Evolutionary conservation across 37 sponge, comb jelly and placozoan genomes (phyloP), one percentile per base, ranked within the genome.

Genomic region (Theonella swinhoei): DNA sequence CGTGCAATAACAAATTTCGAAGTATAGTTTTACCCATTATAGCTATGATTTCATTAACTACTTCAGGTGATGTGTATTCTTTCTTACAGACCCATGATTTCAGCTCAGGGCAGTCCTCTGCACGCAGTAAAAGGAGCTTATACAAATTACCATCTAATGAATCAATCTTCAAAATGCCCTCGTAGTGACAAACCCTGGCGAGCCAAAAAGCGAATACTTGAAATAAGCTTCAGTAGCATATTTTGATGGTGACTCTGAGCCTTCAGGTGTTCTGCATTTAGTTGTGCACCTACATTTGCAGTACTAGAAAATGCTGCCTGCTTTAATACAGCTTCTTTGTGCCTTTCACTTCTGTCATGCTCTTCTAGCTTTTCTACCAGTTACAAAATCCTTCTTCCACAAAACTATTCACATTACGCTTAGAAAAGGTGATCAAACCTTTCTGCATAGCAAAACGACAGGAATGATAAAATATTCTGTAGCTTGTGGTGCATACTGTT

Each of bases 261-360:
- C n/a, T 47, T 47, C 7, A 47, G 54, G 11, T 47, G 54, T n/a
- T n/a, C n/a, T 47, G 54, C 54, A 47, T 14, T 17, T 14, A 47
- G 54, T 14, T 47, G 54, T 47, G 54, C 54, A 47, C 14, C 54
- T 47, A 47, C 54, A 7, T 14, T 47, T 17, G 14, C 54, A 47
- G 11, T 14, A 47, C 54, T 47, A 14, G 54, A 47, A 7, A 17
- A 17, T 7, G 54, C 7, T 47, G 54, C 54, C 7, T 17, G 54
- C 54, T 76, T 76, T 26, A 76, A 7, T 2, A 8, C 30, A 3
- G 77, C 77, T 39, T 78, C 79, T 39, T 24, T 25, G 72, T 68
- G 86, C 75, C 41, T 72, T 14, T 64, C 38, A 62, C 87, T 87
- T 23, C 34, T n/a, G 64, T 87, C 80, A 43, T 87, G 80, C n/a